Base-by-base conservation (phyloP, 2,113 vertebrate species). In the Muntiacus reevesi region DNA sequence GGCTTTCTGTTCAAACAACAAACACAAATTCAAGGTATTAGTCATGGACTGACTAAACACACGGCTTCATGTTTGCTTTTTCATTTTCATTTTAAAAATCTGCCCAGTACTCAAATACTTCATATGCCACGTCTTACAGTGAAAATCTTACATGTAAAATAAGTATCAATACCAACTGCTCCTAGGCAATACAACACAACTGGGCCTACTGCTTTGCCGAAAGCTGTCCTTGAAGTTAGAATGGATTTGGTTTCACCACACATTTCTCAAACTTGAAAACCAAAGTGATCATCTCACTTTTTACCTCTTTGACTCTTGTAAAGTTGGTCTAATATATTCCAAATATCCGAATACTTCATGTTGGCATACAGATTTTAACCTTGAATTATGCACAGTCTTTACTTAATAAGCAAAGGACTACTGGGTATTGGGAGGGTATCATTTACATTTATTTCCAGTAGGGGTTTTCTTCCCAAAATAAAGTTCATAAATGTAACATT, bases 1-100 rank as follows among this genome's bases (percentile, higher is more conserved):
- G 82, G 89, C 43, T 97, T 91, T 97, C 94, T 98, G 85, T 88
- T 97, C 84, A 94, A 98, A 96, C 82, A 82, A 97, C 57, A 98
- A 79, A 97, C 60, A 98, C 92, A 94, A 97, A 95, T 81, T 95
- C 59, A 97, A 97, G 40, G 47, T 50, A 17, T 97, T 67, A 54
- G 91, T 93, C 90, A 91, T 4, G 1, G 23, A n/a, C 67, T 94
- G 40, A 76, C 67, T 71, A 40, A 71, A 83, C 45, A 89, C 10
- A 86, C 16, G 50, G 19, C 60, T 97, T 89, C 59, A 1, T 52
- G 57, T 87, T 90, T 81, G 5, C 11, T 89, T 71, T 82, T 84
- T 15, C 10, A 67, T 54, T 45, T 90, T 78, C 47, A 45, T 25
- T 93, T 87, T 11, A 50, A 67, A 88, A 81, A 25, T 92, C 30